Percentiles rank a stretch among this genome's conserved stretches.
phyloP scores from a whole-genome alignment of 1,140 invertebrate genomes.

The Sminthurinus signatus region DNA sequence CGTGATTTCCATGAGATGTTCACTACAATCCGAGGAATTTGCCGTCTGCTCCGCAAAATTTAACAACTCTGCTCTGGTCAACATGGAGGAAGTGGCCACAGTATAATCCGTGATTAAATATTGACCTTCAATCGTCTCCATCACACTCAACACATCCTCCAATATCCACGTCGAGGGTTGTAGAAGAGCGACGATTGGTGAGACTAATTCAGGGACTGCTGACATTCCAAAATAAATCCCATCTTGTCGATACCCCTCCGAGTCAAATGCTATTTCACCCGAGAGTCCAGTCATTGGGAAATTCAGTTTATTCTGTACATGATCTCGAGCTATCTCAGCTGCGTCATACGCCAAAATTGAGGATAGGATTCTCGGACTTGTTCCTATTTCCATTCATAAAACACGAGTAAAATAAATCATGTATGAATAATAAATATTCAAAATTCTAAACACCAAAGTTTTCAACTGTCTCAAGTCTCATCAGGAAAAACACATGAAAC shows the following conservation, averaged over 20 bases:
- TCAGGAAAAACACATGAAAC: no score
- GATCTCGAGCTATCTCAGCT: conserved; percentile 14
- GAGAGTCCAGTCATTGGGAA: conserved; percentile 22
- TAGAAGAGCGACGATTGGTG: conserved; percentile 23
- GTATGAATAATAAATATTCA: background rate
- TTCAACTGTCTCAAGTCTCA: background rate
- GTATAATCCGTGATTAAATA: conserved; percentile 25
- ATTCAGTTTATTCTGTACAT: background rate
- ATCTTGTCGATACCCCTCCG: conserved; percentile 18
- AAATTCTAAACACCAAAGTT: background rate
- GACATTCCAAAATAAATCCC: conserved; percentile 32
- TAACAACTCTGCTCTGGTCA: conserved; percentile 20
- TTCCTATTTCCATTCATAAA: no score
- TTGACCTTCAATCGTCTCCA: conserved; percentile 16
- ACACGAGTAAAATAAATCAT: conserved; percentile 1
- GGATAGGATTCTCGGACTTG: conserved; percentile 26
- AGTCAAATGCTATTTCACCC: conserved; percentile 30
- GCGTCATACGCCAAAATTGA: conserved; percentile 33
- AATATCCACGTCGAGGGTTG: conserved; percentile 38
- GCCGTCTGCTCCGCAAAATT: conserved; percentile 10
- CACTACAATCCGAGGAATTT: conserved; percentile 16
- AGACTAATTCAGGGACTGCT: conserved; percentile 10
- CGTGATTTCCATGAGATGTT: conserved; percentile 22
- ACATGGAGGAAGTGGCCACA: conserved; percentile 36
- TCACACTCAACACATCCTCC: conserved; percentile 29